Evolutionary conservation across 2,113 vertebrate species (phyloP), one percentile per base, ranked within the genome.

Genomic region (Ochotona princeps): DNA sequence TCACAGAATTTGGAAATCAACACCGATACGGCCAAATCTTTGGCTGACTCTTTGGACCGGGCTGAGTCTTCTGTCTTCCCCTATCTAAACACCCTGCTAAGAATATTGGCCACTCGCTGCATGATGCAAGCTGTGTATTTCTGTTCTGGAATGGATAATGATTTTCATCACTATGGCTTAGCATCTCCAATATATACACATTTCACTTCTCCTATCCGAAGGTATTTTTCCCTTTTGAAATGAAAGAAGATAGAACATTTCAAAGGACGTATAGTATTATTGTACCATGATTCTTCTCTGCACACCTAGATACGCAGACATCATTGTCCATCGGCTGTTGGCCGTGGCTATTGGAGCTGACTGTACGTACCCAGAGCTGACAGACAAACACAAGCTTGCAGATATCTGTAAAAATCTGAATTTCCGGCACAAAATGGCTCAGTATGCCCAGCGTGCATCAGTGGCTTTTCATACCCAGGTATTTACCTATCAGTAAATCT

Each of bases 91-190:
- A 99, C 99, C 0, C 97, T 99, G 8, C 93, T 99, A 95, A 98
- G 99, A 88, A 99, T 99, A 97, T 96, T 99, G 95, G 96, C 99
- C 87, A 99, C 99, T 51, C 99, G 99, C 90, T 99, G 99, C 97
- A 99, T 99, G 99, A 99, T 99, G 99, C 99, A 99, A 96, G 99
- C 99, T 0, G 98, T 99, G 67, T 99, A 99, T 97, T 99, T 99
- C 96, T 99, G 99, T 96, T 99, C 99, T 0, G 99, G 99, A 89
- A 99, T 99, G 99, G 99, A 99, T 96, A 99, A 90, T 25, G 99
- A 99, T 96, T 99, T 99, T 95, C 99, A 99, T 97, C 99, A 99
- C 96, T 99, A 99, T 17, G 99, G 99, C 92, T 98, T 99, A 74
- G 99, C 99, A 0, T 99, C 99, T 0, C 98, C 99, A 83, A 99